Conservation (phyloP, 2,113 vertebrate species). For the Coreoperca whiteheadi region DNA sequence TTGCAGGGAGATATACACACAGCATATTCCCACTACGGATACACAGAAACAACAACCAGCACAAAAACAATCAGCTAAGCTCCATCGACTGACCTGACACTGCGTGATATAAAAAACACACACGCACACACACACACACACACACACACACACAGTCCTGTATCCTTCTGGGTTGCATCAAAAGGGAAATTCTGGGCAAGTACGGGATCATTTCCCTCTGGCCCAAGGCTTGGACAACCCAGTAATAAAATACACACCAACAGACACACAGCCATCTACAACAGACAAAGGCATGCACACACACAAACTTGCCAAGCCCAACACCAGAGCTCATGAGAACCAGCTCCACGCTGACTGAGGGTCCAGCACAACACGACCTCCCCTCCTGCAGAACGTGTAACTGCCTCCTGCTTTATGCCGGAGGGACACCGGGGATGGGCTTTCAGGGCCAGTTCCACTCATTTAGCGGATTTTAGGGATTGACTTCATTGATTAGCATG, state of each 20-base stretch:
- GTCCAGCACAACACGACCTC: constrained; percentile 23
- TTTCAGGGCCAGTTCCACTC: not conserved
- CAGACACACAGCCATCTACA: not conserved
- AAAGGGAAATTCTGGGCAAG: constrained; percentile 24
- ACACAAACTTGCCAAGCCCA: constrained; percentile 5
- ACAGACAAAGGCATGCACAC: not conserved
- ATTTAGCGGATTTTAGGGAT: too few species aligned
- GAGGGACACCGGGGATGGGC: not conserved
- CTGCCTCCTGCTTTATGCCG: not conserved
- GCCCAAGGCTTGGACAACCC: constrained; percentile 14
- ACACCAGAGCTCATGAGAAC: constrained; percentile 30
- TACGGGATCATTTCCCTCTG: constrained; percentile 30
- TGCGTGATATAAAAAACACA: not conserved
- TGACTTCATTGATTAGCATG: not conserved
- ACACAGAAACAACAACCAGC: not conserved
- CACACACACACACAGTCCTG: not conserved
- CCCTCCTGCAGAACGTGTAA: constrained; percentile 5
- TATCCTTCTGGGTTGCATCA: not conserved
- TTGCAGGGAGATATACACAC: not conserved
- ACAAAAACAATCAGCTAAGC: not conserved
- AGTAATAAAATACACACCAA: constrained; percentile 46
- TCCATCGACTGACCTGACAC: constrained; percentile 3
- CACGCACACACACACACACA: constrained; percentile 8
- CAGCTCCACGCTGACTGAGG: not conserved
- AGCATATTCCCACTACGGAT: too few species aligned